phyloP scores from a whole-genome alignment of 1,140 invertebrate species.

The Magallana gigas region DNA sequence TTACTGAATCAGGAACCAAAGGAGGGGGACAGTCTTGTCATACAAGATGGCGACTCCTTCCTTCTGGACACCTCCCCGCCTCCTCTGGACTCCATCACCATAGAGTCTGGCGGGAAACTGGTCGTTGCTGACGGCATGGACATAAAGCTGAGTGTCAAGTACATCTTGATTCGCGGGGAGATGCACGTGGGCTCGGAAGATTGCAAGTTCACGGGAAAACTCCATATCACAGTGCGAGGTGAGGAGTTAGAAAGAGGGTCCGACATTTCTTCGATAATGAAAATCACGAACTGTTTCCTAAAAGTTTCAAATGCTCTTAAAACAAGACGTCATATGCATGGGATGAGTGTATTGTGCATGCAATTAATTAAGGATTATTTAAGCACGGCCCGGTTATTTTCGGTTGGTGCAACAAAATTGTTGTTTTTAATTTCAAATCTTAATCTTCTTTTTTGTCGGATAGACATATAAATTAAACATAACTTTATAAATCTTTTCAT shows the following conservation, averaged over 20 bases:
- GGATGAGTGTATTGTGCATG: background rate
- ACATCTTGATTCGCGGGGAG: constrained; percentile 50
- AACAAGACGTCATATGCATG: no score
- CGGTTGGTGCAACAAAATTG: no score
- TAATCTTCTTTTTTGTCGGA: no score
- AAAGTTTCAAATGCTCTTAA: background rate
- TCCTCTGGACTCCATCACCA: constrained; percentile 43
- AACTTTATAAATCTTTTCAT: no score
- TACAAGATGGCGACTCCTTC: background rate
- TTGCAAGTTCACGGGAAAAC: constrained; percentile 50
- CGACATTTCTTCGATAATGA: background rate
- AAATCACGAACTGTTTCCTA: background rate
- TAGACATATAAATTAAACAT: no score
- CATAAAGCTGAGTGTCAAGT: constrained; percentile 40
- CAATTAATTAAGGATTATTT: background rate
- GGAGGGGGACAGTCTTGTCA: background rate
- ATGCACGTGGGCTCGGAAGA: constrained; percentile 54
- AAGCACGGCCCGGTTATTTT: background rate
- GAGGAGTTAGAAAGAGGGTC: no score
- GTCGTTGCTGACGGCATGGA: constrained; percentile 49
- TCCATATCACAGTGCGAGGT: constrained; percentile 11
- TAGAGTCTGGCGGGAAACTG: constrained; percentile 44
- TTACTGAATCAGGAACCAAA: background rate
- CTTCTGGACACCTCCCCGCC: constrained; percentile 58
- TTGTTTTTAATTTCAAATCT: background rate